Conservation (phyloP, 2,797 vertebrate genomes). For the Apogon talboti region DNA sequence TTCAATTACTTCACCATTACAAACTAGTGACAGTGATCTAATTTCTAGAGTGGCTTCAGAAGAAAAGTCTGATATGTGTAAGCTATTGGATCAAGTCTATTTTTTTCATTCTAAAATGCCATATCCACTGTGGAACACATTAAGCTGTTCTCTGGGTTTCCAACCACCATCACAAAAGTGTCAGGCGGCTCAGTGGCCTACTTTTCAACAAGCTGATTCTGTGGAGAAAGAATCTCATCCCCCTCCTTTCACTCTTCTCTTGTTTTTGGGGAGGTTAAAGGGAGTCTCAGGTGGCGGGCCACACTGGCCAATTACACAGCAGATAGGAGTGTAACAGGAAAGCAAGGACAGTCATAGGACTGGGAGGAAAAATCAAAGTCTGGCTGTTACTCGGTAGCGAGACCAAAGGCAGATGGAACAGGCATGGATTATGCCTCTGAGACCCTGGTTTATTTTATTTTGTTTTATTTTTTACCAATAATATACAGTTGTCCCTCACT, state of each 20-base stretch:
- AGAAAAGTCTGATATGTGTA: too few relatives aligned
- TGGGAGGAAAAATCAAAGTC: conserved; percentile 42
- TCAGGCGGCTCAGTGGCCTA: conserved; percentile 35
- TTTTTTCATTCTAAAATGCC: neutral
- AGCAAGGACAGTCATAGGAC: conserved; percentile 50
- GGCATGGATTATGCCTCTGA: conserved; percentile 34
- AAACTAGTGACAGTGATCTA: too few relatives aligned
- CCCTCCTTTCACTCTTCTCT: conserved; percentile 26
- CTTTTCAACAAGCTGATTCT: conserved; percentile 57
- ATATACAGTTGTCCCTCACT: too few relatives aligned
- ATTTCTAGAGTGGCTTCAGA: too few relatives aligned
- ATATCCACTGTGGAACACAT: neutral
- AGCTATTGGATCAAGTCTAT: too few relatives aligned
- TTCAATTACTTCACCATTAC: too few relatives aligned
- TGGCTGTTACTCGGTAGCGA: conserved; percentile 28
- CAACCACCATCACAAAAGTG: conserved; percentile 11
- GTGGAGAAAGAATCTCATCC: conserved; percentile 52
- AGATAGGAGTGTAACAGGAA: conserved; percentile 72
- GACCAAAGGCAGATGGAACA: conserved; percentile 36
- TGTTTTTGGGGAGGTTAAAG: conserved; percentile 60
- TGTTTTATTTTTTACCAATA: conserved; percentile 30
- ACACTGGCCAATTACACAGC: conserved; percentile 76
- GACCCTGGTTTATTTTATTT: conserved; percentile 1
- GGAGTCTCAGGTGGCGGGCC: conserved; percentile 81
- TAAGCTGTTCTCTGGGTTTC: neutral